Percentiles rank a stretch among this genome's conserved stretches.
Conservation (phyloP, 2,888 invertebrate species). For the Heliothis peltigera region DNA sequence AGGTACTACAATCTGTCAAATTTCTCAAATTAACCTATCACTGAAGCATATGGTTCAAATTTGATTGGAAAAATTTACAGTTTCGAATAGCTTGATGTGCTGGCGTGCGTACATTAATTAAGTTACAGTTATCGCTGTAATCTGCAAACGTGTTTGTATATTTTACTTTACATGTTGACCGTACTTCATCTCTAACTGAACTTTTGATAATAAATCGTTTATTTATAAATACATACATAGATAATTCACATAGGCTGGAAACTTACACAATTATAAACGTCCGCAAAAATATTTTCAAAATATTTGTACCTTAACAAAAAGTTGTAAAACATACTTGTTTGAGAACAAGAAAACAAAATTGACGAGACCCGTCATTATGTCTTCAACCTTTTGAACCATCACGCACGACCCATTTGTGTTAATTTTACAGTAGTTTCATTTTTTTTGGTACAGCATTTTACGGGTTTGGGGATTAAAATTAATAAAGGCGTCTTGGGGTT, state of each 20-base stretch:
- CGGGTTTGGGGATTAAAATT: conserved; percentile 34
- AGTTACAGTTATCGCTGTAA: no score
- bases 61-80: no score
- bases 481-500: conserved; percentile 40
- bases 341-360: conserved; percentile 36
- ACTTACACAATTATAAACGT: not conserved
- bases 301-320: conserved; percentile 16
- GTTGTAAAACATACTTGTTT: conserved; percentile 20
- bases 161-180: not conserved
- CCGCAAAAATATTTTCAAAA: conserved; percentile 16
- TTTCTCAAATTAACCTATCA: no score
- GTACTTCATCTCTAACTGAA: not conserved
- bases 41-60: no score
- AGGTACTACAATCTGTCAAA: no score
- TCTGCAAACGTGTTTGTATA: not conserved
- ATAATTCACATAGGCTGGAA: not conserved
- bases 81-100: no score
- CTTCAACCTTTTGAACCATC: conserved; percentile 40
- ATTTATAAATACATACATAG: conserved; percentile 3
- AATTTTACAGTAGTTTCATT: conserved; percentile 52
- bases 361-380: conserved; percentile 55
- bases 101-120: no score
- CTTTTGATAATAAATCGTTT: not conserved
- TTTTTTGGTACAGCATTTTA: conserved; percentile 49
- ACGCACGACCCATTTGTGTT: conserved; percentile 57